Percentiles rank a stretch among this genome's conserved stretches.
Conservation (phyloP, 1,140 invertebrate genomes). For the Asobara japonica region DNA sequence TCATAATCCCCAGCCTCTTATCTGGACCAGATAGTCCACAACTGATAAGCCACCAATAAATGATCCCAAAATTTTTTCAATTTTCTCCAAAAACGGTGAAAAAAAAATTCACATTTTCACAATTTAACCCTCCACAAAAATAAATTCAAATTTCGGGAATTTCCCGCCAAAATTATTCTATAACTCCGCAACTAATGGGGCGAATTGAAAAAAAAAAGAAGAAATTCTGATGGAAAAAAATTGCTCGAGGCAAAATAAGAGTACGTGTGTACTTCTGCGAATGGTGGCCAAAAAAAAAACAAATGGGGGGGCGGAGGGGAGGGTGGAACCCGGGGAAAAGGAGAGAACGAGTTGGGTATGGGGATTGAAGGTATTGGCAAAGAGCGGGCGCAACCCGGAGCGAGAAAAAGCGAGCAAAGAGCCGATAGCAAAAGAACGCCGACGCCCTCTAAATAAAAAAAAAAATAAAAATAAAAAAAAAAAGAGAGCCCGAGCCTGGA, state of each 20-base stretch:
- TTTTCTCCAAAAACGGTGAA: no score
- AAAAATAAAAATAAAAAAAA: conserved; percentile 12
- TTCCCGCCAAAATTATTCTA: no score
- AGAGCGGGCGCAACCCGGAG: conserved; percentile 24
- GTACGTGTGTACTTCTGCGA: not conserved
- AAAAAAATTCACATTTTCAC: no score
- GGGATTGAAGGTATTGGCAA: conserved; percentile 32
- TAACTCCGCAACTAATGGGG: no score
- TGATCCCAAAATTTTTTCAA: no score
- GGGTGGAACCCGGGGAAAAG: not conserved
- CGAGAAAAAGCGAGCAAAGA: conserved; percentile 17
- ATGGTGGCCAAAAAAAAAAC: conserved; percentile 28
- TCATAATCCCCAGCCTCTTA: no score
- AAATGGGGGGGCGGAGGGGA: conserved; percentile 12
- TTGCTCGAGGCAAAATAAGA: not conserved
- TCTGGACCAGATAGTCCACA: no score
- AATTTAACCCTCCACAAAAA: no score
- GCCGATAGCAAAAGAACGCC: conserved; percentile 41
- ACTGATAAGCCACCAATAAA: no score
- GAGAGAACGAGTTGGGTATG: conserved; percentile 7
- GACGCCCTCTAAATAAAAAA: conserved; percentile 21
- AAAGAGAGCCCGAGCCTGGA: not conserved
- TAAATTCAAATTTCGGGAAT: no score
- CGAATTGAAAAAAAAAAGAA: conserved; percentile 10
- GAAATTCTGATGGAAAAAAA: conserved; percentile 40